Evolutionary conservation across 2,797 vertebrate species (phyloP), one percentile per base, ranked within the genome.

Genomic region (Huso huso): DNA sequence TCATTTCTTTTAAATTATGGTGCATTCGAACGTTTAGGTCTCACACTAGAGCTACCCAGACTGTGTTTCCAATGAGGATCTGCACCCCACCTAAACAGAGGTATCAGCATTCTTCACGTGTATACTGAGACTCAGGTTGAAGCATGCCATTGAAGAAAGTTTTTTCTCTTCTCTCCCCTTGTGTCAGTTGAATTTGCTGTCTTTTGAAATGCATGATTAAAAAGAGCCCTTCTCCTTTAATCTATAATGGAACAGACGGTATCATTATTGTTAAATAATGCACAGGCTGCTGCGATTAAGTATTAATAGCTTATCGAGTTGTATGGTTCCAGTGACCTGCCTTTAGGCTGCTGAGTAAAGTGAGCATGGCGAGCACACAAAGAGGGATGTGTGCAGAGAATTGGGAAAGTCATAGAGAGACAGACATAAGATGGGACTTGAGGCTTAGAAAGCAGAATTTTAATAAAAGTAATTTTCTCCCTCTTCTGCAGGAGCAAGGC

Each of bases 201-300:
- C 82, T 83, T 84, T 83, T 83, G 75, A 86, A 86, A 84, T 72
- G 68, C 75, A 81, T 87, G 84, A 87, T 89, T 88, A 86, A 85
- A 89, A 86, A 79, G 77, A 71, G 73, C 74, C 72, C 69, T 18
- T 62, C 74, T 82, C 71, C 82, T 90, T 87, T 88, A 87, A 92
- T 92, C 84, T 89, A 92, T 92, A 91, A 92, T 93, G 84, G 88
- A 91, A 87, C 87, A 90, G 87, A 88, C 85, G 78, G 89, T 88
- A 88, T 92, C 86, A 89, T 89, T 89, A 89, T 88, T 86, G 84
- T 87, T 93, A 87, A 93, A 93, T 93, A 92, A 93, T 93, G 90
- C 87, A 93, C 86, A 75, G 81, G 83, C 85, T 82, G 79, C 81
- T 81, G 79, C 84, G 87, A 92, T 92, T 86, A 91, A 91, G 84